Conservation (phyloP, 2,888 invertebrate genomes). For the Norana najaformis region DNA sequence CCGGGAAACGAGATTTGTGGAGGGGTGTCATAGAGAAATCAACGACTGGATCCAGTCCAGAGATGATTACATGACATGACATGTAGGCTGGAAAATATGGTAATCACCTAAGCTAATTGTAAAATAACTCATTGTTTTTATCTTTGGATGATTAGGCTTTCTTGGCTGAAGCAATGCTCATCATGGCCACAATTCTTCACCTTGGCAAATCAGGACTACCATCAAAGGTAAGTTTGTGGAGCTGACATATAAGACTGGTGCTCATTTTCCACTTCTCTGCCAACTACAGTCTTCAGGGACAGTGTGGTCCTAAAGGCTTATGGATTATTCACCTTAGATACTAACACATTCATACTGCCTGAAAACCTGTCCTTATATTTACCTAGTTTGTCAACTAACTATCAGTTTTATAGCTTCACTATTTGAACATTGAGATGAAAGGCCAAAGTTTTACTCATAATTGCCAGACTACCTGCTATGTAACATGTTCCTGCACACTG, state of each 20-base stretch:
- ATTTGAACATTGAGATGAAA: background rate
- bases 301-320: too few species aligned
- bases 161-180: conserved; percentile 80
- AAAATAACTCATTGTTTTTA: background rate
- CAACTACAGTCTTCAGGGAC: background rate
- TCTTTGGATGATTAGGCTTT: conserved; percentile 53
- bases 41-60: too few species aligned
- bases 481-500: background rate
- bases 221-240: conserved; percentile 55
- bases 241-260: background rate
- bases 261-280: background rate
- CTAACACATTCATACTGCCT: too few species aligned
- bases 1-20: too few species aligned
- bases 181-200: conserved; percentile 78
- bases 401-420: background rate
- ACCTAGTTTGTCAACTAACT: too few species aligned
- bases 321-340: too few species aligned
- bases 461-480: background rate
- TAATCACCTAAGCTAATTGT: background rate
- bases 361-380: too few species aligned
- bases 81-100: too few species aligned
- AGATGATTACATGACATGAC: too few species aligned
- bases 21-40: too few species aligned
- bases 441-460: too few species aligned
- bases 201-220: conserved; percentile 75